Evolutionary conservation across 2,888 invertebrate genomes (phyloP), one percentile per base, ranked within the genome.

Genomic region (Torymus tubicola): DNA sequence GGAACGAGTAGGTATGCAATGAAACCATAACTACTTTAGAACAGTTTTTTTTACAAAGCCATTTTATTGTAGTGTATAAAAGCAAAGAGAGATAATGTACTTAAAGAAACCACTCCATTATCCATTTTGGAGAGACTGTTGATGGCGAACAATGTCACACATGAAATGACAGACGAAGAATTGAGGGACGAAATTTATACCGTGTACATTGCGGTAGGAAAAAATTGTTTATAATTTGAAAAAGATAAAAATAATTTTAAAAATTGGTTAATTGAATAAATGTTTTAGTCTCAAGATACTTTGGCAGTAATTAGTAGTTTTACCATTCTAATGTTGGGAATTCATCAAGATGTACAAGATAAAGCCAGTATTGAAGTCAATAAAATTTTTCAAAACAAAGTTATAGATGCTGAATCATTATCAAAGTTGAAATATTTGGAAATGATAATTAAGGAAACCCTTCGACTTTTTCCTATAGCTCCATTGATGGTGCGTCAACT

Each of bases 131-230:
- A 85, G n/a, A 84, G 81, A 68, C 69, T 85, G 18, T 68, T 86
- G 10, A 67, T 74, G 5, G 65, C 81, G 10, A 81, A 84, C 12
- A 75, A 83, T 13, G 72, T 50, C 2, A 80, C 53, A 12, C 68
- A 83, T 0, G 74, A 81, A 57, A 71, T 86, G 77, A 68, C 55
- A 10, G 79, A 85, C 14, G 72, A 67, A 13, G 81, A 85, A 53
- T 70, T 86, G 2, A 83, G 81, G 74, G 84, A 85, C 63, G 85
- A 85, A 81, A 83, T 85, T 57, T 85, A 79, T 76, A 86, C 85
- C 3, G 12, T 85, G 18, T 85, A 83, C 65, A 72, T 82, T 12
- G 86, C 85, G 13, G 86, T 86, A 82, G 42, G 64, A 31, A 31
- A 31, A 31, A 31, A 31, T 31, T 31, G 0, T 31, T 31, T 31